Conservation (phyloP, 2,797 vertebrate genomes). For the Cephalopachus bancanus region DNA sequence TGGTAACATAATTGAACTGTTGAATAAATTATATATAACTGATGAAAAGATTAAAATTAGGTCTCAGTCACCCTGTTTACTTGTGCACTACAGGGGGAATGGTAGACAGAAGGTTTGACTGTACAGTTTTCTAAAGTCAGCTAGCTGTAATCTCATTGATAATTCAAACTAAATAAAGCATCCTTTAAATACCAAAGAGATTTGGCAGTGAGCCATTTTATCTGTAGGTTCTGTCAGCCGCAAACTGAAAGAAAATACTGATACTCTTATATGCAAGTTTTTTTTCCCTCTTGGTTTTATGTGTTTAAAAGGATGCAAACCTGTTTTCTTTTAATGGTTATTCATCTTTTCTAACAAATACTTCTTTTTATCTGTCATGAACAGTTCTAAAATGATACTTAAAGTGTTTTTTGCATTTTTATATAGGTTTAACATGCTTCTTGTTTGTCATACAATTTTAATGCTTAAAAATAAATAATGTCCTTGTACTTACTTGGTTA, state of each 20-base stretch:
- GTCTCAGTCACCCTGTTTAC: not conserved
- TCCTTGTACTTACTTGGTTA: not conserved
- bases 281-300: slow-evolving; percentile 13
- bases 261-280: slow-evolving; percentile 11
- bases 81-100: slow-evolving; percentile 13
- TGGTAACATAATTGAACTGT: not conserved
- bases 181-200: slow-evolving; percentile 8
- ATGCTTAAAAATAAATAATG: slow-evolving; percentile 35
- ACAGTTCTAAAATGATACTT: slow-evolving; percentile 33
- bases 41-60: slow-evolving; percentile 58
- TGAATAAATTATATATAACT: slow-evolving; percentile 31
- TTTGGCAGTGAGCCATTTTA: slow-evolving; percentile 13
- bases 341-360: slow-evolving; percentile 40
- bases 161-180: slow-evolving; percentile 41
- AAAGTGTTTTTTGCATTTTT: not conserved
- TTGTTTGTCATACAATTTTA: slow-evolving; percentile 22
- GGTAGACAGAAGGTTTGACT: slow-evolving; percentile 13
- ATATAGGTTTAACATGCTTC: not conserved
- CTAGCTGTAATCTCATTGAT: slow-evolving; percentile 24
- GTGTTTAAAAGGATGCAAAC: slow-evolving; percentile 5
- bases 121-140: not conserved
- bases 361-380: not conserved
- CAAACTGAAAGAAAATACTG: slow-evolving; percentile 22
- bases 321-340: slow-evolving; percentile 42
- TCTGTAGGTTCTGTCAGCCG: slow-evolving; percentile 57